Evolutionary conservation across 2,113 vertebrate genomes (phyloP).

Genomic region (Corythaeola cristata): DNA sequence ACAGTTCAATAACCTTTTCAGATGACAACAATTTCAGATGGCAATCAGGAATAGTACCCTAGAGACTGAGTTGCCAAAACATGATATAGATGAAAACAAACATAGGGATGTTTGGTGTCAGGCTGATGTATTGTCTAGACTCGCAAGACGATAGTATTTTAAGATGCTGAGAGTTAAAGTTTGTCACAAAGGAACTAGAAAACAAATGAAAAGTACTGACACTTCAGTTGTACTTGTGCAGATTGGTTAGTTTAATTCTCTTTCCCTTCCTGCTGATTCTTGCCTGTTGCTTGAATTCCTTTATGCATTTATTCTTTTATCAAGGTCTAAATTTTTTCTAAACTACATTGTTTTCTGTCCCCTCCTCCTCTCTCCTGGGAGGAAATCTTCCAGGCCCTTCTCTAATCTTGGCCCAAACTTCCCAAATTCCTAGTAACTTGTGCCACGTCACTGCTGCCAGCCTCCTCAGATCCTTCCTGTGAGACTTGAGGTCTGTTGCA

Average conservation of each 20-base stretch:
- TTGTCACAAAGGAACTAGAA: not conserved
- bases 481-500: not conserved
- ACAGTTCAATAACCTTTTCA: conserved; percentile 57
- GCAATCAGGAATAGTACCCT: conserved; percentile 2
- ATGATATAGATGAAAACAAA: conserved; percentile 27
- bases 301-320: not conserved
- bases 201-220: not conserved
- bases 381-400: not conserved
- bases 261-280: not conserved
- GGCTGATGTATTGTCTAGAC: not conserved
- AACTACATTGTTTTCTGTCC: not conserved
- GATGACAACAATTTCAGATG: conserved; percentile 7
- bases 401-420: not conserved
- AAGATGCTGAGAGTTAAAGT: not conserved
- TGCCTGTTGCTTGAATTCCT: not conserved
- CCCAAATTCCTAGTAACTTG: not conserved
- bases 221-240: not conserved
- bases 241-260: not conserved
- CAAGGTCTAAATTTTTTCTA: not conserved
- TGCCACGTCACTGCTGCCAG: not conserved
- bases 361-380: not conserved
- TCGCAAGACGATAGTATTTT: not conserved
- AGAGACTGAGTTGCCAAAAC: not conserved
- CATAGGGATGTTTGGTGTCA: not conserved
- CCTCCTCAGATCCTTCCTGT: not conserved